Evolutionary conservation across 2,113 vertebrate species (phyloP), one percentile per base, ranked within the genome.

Genomic region (Callorhinus ursinus): DNA sequence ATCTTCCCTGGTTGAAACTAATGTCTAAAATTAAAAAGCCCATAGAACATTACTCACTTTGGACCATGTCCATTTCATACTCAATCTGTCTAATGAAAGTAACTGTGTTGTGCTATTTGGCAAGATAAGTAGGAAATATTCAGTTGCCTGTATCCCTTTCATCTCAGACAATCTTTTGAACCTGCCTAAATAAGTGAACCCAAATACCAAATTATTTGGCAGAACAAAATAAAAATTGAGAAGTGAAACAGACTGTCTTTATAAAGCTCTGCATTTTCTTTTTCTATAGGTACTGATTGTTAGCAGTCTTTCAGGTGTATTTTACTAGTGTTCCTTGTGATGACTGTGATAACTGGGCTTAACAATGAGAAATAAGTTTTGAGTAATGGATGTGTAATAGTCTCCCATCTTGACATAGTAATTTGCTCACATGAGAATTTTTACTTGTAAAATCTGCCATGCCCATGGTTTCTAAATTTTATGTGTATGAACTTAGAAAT

Each of bases 131-230:
- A 21, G 11, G 3, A 90, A 84, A n/a, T 74, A 65, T 59, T 80
- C 9, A 24, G 18, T 63, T 92, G 31, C 53, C 14, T 46, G 19
- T 11, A 39, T 42, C 67, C 0, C 1, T 79, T 55, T 67, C 22
- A 71, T 72, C 42, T 61, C 31, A 71, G 3, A 55, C 18, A 26
- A 16, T 53, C 8, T 55, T 79, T 90, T 26, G 61, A 31, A 51
- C 46, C 15, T 72, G 59, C 31, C 22, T 67, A 63, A 55, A 39
- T 49, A 88, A 65, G 13, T 89, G n/a, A 1, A 77, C 7, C 4
- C 24, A 90, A 95, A 93, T 49, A 59, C 1, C 46, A 92, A 92
- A 84, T 72, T 22, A 53, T 61, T 88, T 93, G 14, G 63, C 21
- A 39, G 26, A 88, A 83, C 1, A 22, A 71, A 61, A 95, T 26